Conservation (phyloP, 1,140 invertebrate genomes). For the Bursaphelenchus mucronatus region DNA sequence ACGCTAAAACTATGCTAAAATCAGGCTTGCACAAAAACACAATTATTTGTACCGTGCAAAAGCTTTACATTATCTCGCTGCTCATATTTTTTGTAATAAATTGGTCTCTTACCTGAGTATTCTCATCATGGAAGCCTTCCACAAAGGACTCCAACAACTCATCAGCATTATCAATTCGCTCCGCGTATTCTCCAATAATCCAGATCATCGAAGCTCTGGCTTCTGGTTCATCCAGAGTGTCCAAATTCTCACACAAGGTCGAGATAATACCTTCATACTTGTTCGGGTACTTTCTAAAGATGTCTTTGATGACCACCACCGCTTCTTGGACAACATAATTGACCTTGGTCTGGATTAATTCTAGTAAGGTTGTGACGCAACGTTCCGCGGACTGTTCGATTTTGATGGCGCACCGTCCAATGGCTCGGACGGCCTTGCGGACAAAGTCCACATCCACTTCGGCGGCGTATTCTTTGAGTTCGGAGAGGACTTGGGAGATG, state of each 20-base stretch:
- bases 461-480: slow-evolving; percentile 95
- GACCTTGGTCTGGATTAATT: slow-evolving; percentile 97
- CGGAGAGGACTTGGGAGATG: slow-evolving; percentile 94
- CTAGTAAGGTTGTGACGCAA: slow-evolving; percentile 95
- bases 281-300: slow-evolving; percentile 98
- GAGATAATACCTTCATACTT: slow-evolving; percentile 99
- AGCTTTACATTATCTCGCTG: neutral
- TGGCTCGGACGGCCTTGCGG: slow-evolving; percentile 92
- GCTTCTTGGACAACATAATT: slow-evolving; percentile 99
- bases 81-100: neutral
- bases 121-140: slow-evolving; percentile 99
- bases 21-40: neutral
- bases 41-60: slow-evolving; percentile 2
- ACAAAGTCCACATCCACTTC: slow-evolving; percentile 99
- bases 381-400: slow-evolving; percentile 96
- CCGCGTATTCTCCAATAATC: slow-evolving; percentile 98
- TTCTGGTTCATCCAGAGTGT: slow-evolving; percentile 97
- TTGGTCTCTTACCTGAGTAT: slow-evolving; percentile 76
- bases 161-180: slow-evolving; percentile 98
- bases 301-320: slow-evolving; percentile 99
- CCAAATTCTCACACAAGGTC: slow-evolving; percentile 95
- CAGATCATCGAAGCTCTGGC: slow-evolving; percentile 99
- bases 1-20: neutral
- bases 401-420: slow-evolving; percentile 98
- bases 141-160: slow-evolving; percentile 95